A percentile compares a stretch with the other conserved stretches of the same genome.
These are phyloP conservation scores for Linnaemya vulpina DNA, from an alignment of 2,888 invertebrate species.

Conservation along the genomic window DNA sequence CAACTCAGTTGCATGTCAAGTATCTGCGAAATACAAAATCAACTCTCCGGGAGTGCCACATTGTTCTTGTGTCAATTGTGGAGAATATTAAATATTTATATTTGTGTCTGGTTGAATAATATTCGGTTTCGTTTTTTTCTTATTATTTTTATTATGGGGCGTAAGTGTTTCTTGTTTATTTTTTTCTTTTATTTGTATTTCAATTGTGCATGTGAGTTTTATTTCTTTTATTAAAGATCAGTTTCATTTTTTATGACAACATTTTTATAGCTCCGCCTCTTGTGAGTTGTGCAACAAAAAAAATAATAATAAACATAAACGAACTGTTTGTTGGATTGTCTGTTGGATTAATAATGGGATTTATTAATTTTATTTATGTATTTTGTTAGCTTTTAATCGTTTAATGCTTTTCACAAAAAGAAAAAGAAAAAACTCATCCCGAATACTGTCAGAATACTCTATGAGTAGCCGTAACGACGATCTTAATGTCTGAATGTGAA, in stretches of 20 bases:
- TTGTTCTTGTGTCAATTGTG: not conserved
- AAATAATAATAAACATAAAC: no score
- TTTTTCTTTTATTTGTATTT: no score
- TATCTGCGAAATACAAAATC: not conserved
- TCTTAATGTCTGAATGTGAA: no score
- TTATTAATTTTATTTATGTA: slow-evolving; percentile 11
- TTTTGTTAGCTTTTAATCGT: no score
- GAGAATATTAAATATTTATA: slow-evolving; percentile 28
- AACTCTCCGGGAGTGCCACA: not conserved
- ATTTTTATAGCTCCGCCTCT: slow-evolving; percentile 60
- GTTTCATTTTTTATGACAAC: not conserved
- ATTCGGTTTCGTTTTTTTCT: slow-evolving; percentile 8
- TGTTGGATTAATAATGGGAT: slow-evolving; percentile 35
- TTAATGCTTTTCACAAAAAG: no score
- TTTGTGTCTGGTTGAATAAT: slow-evolving; percentile 35
- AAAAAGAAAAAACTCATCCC: no score
- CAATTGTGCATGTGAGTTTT: not conserved
- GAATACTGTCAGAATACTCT: no score
- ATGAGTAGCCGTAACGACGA: no score
- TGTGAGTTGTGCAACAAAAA: slow-evolving; percentile 63
- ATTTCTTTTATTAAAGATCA: slow-evolving; percentile 19
- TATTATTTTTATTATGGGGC: slow-evolving; percentile 57
- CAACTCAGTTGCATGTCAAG: slow-evolving; percentile 31
- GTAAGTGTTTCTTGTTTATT: slow-evolving; percentile 39
- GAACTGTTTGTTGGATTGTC: no score